Evolutionary conservation across 2,113 vertebrate genomes (phyloP).

Genomic region (Ranitomeya variabilis): DNA sequence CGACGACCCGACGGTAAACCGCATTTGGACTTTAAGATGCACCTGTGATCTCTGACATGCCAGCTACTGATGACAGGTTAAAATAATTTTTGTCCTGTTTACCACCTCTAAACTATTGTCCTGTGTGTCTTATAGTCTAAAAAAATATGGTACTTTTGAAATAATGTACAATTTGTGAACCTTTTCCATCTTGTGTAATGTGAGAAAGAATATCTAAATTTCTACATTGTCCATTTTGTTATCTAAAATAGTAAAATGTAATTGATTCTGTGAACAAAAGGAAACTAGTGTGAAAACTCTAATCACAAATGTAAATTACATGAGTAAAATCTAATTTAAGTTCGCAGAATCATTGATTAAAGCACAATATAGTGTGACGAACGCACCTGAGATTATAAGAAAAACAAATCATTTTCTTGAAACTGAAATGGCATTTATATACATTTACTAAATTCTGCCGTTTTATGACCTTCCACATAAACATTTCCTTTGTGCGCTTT

Average conservation of each 20-base stretch:
- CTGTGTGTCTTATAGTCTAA: too few relatives aligned
- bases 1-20: too few relatives aligned
- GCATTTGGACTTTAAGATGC: too few relatives aligned
- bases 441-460: neutral
- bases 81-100: too few relatives aligned
- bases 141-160: too few relatives aligned
- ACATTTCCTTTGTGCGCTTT: conserved; percentile 47
- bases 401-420: neutral
- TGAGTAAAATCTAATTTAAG: conserved; percentile 7
- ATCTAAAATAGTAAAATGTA: conserved; percentile 58
- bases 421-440: neutral
- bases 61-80: too few relatives aligned
- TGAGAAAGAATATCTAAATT: conserved; percentile 54
- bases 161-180: too few relatives aligned
- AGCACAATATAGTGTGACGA: rapidly evolving
- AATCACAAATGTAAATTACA: neutral
- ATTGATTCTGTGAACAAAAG: conserved; percentile 58
- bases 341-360: neutral
- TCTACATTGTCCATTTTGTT: conserved; percentile 46
- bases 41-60: too few relatives aligned
- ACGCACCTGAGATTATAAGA: neutral
- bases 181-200: conserved; percentile 52
- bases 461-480: conserved; percentile 32
- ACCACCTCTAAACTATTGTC: too few relatives aligned
- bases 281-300: neutral